phyloP scores from a whole-genome alignment of 2,797 vertebrate genomes.

The Eulemur coronatus region DNA sequence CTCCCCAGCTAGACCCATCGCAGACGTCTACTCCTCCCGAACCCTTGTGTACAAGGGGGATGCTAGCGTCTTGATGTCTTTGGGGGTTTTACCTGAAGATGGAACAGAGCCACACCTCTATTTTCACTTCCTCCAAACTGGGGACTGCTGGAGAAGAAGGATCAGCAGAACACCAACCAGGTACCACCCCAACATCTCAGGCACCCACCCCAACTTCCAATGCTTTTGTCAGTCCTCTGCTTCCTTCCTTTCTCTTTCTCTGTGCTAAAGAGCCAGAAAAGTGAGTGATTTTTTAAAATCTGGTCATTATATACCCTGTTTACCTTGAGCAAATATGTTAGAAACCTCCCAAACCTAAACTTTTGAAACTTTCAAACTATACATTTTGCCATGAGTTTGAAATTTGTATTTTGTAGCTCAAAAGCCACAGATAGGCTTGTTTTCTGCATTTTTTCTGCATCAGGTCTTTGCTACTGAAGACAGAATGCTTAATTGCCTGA shows the following conservation, averaged over 20 bases:
- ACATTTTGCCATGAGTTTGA: background rate
- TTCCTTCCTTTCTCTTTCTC: background rate
- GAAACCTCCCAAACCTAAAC: background rate
- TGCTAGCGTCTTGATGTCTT: background rate
- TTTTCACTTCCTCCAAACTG: background rate
- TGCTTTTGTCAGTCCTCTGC: background rate
- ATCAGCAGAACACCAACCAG: rapidly evolving
- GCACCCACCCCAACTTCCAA: background rate
- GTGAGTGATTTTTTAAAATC: background rate
- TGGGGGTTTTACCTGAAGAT: background rate
- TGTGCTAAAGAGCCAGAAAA: background rate
- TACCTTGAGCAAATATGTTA: background rate
- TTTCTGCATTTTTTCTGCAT: background rate
- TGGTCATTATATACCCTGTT: background rate
- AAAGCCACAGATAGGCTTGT: background rate
- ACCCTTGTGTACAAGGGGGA: background rate
- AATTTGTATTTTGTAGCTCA: background rate
- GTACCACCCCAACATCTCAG: background rate
- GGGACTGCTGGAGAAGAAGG: background rate
- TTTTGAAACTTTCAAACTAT: background rate
- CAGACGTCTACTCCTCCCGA: background rate
- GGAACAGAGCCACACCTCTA: too few species aligned
- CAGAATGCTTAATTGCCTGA: background rate
- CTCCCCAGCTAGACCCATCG: background rate
- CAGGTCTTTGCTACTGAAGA: background rate